Evolutionary conservation across 2,113 vertebrate genomes (phyloP).

Genomic region (Rhinogobius similis): DNA sequence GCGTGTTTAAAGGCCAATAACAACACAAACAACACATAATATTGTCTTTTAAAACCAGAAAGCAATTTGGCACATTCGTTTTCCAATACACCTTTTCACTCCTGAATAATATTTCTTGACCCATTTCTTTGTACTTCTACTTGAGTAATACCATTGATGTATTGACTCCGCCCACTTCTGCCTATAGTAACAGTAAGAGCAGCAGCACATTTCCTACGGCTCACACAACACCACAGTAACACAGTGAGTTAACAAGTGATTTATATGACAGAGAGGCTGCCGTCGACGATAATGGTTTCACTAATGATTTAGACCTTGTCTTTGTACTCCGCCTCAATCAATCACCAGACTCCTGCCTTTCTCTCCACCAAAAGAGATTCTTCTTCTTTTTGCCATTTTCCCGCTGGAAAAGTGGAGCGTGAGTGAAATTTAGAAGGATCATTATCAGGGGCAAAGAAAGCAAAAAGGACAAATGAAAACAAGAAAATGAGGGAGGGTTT

Average conservation of each 20-base stretch:
- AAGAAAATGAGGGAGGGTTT: background rate
- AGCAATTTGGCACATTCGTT: too few species aligned
- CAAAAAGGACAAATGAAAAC: constrained; percentile 5
- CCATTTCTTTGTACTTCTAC: too few species aligned
- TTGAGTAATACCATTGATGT: too few species aligned
- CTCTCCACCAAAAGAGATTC: background rate
- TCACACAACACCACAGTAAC: constrained; percentile 38
- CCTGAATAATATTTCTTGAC: too few species aligned
- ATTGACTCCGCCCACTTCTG: too few species aligned
- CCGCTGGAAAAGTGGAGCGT: background rate
- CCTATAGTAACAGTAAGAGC: background rate
- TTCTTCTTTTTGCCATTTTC: constrained; percentile 11
- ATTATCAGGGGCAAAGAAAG: constrained; percentile 8
- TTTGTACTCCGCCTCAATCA: constrained; percentile 58
- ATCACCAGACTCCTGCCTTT: constrained; percentile 47
- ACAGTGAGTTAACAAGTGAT: constrained; percentile 59
- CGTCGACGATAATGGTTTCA: constrained; percentile 57
- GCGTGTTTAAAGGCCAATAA: too few species aligned
- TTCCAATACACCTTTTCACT: too few species aligned
- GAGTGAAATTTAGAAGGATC: constrained; percentile 6
- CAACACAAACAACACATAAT: too few species aligned
- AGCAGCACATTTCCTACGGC: constrained; percentile 26
- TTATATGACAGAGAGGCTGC: constrained; percentile 59
- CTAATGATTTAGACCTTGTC: constrained; percentile 68
- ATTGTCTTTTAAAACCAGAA: too few species aligned